A percentile compares a stretch with the other conserved stretches of the same genome.
Conservation (phyloP, 2,113 vertebrate genomes). For the Serilophus lunatus region DNA sequence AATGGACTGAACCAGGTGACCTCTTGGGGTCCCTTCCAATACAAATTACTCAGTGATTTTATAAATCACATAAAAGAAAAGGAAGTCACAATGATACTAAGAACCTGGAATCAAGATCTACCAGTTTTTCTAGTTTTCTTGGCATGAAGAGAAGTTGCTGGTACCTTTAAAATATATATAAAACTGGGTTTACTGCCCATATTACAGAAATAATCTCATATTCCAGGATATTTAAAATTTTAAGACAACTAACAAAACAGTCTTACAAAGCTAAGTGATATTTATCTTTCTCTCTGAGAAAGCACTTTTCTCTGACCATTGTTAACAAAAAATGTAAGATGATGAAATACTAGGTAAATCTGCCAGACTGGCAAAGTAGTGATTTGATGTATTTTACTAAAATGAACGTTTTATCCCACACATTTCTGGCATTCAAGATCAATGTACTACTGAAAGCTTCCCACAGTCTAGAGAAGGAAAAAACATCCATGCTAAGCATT, state of each 20-base stretch:
- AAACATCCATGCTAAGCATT: not conserved
- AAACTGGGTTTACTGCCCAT: not conserved
- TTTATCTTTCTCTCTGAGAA: not conserved
- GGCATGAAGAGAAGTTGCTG: not conserved
- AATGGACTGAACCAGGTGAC: not conserved
- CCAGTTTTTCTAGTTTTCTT: not conserved
- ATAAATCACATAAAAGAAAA: not conserved
- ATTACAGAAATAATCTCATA: not conserved
- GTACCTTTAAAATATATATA: not conserved
- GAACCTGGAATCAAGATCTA: not conserved
- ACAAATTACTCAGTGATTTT: not conserved
- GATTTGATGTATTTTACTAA: not conserved
- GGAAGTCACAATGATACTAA: not conserved
- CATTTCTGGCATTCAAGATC: not conserved
- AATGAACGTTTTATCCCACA: not conserved
- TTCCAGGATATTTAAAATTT: not conserved
- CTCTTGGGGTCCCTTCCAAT: not conserved
- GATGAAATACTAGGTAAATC: not conserved
- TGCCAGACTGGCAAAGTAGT: not conserved
- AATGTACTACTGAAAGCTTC: not conserved
- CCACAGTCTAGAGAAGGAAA: not conserved
- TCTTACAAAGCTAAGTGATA: not conserved
- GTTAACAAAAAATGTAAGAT: not conserved
- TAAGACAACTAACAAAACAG: not conserved
- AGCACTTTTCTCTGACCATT: not conserved